A percentile compares a stretch with the other conserved stretches of the same genome.
phyloP scores from a whole-genome alignment of 2,113 vertebrate genomes.

The Scatophagus argus region DNA sequence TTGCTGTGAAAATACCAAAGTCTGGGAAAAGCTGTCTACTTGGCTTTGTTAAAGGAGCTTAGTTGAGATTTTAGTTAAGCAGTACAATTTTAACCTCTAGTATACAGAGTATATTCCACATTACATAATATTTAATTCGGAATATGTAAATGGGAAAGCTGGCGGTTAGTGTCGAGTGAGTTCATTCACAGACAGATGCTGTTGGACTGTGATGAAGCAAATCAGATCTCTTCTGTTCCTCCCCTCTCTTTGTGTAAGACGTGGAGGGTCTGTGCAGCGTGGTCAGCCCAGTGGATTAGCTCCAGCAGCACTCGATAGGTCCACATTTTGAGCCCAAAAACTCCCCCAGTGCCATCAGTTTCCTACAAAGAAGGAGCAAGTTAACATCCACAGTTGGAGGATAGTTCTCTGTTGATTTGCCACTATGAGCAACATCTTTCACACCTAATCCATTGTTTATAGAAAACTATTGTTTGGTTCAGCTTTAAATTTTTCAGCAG shows the following conservation, averaged over 20 bases:
- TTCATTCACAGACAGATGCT: constrained; percentile 32
- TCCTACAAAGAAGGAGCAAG: constrained; percentile 59
- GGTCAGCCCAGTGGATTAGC: constrained; percentile 84
- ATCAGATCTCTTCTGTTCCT: constrained; percentile 66
- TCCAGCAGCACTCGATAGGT: constrained; percentile 83
- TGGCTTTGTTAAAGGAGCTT: constrained; percentile 66
- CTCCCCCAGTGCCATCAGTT: constrained; percentile 73
- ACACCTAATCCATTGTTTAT: background rate
- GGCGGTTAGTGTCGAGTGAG: constrained; percentile 60
- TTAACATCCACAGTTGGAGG: background rate
- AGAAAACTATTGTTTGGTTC: background rate
- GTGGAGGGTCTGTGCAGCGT: constrained; percentile 78
- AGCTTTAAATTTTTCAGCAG: background rate
- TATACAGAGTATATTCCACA: constrained; percentile 38
- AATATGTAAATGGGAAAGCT: constrained; percentile 50
- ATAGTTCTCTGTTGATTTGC: background rate
- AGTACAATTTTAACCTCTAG: constrained; percentile 25
- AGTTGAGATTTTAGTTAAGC: constrained; percentile 55
- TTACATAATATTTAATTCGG: constrained; percentile 14
- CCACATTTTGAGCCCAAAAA: constrained; percentile 82
- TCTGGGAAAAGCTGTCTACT: constrained; percentile 55
- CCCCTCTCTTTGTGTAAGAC: constrained; percentile 72
- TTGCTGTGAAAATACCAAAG: constrained; percentile 70
- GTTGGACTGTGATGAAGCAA: background rate
- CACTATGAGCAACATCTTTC: background rate